Percentiles rank a stretch among this genome's conserved stretches.
Evolutionary conservation across 2,888 invertebrate genomes (phyloP).

Genomic region (Idaea aversata): DNA sequence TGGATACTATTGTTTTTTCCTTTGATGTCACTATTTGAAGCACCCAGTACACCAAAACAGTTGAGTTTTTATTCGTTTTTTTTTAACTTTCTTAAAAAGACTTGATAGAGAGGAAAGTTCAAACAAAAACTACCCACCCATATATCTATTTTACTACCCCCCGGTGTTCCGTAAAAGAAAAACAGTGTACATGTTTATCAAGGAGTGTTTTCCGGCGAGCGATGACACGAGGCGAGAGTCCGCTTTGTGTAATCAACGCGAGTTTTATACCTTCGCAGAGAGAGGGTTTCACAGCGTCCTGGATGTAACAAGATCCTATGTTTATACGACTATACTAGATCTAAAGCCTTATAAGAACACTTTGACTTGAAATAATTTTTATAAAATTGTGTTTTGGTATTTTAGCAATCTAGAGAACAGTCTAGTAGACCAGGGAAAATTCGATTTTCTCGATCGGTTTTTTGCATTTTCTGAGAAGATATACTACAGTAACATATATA

Average conservation of each 20-base stretch:
- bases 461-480: too few relatives aligned
- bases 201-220: background rate
- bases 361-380: background rate
- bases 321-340: background rate
- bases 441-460: too few relatives aligned
- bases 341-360: background rate
- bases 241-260: background rate
- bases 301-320: background rate
- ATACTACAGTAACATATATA: too few relatives aligned
- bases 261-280: background rate
- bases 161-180: background rate
- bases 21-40: background rate
- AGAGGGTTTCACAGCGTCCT: background rate
- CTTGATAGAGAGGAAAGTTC: background rate
- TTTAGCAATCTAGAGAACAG: background rate
- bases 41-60: background rate
- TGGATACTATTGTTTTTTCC: too few relatives aligned
- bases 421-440: too few relatives aligned
- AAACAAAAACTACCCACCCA: background rate
- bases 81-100: background rate
- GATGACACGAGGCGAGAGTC: background rate
- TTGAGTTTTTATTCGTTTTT: background rate
- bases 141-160: background rate
- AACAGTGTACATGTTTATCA: slow-evolving; percentile 1
- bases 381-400: background rate